A percentile compares a stretch with the other conserved stretches of the same genome.
These are phyloP conservation scores for Kradibia gibbosae DNA, from an alignment of 1,140 invertebrate genomes.

Conservation along the genomic window DNA sequence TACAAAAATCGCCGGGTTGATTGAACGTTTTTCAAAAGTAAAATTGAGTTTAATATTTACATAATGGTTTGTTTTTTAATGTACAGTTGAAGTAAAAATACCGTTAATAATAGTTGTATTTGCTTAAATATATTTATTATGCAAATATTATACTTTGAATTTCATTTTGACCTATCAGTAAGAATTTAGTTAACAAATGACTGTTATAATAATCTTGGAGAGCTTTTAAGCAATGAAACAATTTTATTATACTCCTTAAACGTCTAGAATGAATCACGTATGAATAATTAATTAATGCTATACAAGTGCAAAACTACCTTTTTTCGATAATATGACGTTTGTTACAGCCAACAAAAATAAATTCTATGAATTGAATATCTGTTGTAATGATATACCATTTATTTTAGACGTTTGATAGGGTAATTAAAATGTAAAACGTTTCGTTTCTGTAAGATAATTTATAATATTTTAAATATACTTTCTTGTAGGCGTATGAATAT, in stretches of 20 bases:
- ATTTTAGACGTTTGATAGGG: not conserved
- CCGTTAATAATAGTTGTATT: too few relatives aligned
- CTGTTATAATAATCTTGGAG: not conserved
- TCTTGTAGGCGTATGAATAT: too few relatives aligned
- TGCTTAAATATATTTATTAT: too few relatives aligned
- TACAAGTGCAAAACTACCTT: slow-evolving; percentile 10
- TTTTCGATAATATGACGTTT: slow-evolving; percentile 22
- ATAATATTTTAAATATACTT: too few relatives aligned
- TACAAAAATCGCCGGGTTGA: not conserved
- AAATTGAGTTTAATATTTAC: too few relatives aligned
- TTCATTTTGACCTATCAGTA: too few relatives aligned
- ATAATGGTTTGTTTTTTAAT: too few relatives aligned
- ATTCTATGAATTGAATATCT: slow-evolving; percentile 14
- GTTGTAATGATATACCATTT: not conserved
- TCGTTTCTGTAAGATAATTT: not conserved
- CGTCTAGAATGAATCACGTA: slow-evolving; percentile 10
- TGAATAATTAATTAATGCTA: slow-evolving; percentile 36
- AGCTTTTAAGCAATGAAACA: not conserved
- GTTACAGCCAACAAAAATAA: not conserved
- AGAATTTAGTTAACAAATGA: not conserved
- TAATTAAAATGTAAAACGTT: not conserved
- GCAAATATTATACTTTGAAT: too few relatives aligned
- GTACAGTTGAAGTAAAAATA: too few relatives aligned
- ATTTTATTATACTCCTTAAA: not conserved
- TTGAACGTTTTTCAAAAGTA: too few relatives aligned